Evolutionary conservation across 2,888 invertebrate species (phyloP).

Genomic region (Dione juno): DNA sequence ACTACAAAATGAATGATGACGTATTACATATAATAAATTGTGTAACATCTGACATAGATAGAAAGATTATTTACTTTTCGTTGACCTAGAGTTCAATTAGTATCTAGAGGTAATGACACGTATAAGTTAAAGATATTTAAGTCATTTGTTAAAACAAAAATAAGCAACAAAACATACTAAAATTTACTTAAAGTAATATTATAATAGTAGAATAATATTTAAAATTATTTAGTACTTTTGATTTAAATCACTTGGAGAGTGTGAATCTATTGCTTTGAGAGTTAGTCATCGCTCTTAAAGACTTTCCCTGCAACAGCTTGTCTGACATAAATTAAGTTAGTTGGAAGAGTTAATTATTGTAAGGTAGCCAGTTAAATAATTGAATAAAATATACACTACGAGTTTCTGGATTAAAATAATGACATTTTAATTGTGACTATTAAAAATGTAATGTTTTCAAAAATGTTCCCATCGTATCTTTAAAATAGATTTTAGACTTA

Average conservation of each 20-base stretch:
- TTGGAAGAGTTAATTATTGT: slow-evolving; percentile 11
- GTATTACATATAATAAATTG: slow-evolving; percentile 1
- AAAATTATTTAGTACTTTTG: not conserved
- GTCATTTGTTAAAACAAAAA: too few relatives aligned
- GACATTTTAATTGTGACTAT: too few relatives aligned
- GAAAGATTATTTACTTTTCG: not conserved
- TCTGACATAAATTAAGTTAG: slow-evolving; percentile 20
- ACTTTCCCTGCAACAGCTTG: slow-evolving; percentile 18
- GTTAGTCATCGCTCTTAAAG: slow-evolving; percentile 3
- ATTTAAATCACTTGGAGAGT: not conserved
- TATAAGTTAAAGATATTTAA: too few relatives aligned
- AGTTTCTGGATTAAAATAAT: not conserved
- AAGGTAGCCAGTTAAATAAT: not conserved
- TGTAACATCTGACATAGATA: not conserved
- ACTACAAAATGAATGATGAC: slow-evolving; percentile 28
- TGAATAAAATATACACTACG: not conserved
- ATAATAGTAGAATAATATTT: too few relatives aligned
- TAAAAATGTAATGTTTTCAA: too few relatives aligned
- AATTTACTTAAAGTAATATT: too few relatives aligned
- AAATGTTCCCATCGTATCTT: too few relatives aligned
- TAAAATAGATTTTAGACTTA: too few relatives aligned
- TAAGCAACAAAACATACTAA: too few relatives aligned
- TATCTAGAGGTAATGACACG: not conserved
- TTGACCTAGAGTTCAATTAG: too few relatives aligned
- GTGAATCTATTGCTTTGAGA: not conserved